A percentile compares a stretch with the other conserved stretches of the same genome.
Conservation (phyloP, 2,113 vertebrate species). For the Charadrius vociferus region DNA sequence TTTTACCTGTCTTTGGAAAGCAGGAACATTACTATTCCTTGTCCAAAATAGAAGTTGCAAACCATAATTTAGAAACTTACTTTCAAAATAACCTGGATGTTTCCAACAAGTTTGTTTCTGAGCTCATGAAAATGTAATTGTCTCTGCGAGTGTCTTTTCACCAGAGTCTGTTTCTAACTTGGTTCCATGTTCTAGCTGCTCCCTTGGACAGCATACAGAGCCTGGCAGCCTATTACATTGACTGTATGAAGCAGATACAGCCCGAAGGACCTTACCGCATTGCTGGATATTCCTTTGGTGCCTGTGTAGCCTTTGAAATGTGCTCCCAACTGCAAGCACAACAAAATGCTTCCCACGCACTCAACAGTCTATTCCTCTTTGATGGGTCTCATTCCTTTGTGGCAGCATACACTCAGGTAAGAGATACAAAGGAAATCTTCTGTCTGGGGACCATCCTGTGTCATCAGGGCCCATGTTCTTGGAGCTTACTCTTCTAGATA, state of each 20-base stretch:
- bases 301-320: conserved; percentile 98
- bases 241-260: conserved; percentile 87
- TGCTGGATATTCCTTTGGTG: conserved; percentile 94
- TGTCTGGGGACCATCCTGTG: background rate
- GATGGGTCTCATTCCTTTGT: conserved; percentile 95
- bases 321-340: conserved; percentile 90
- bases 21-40: background rate
- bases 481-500: background rate
- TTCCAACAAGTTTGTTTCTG: background rate
- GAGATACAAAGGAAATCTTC: background rate
- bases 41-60: background rate
- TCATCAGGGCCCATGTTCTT: background rate
- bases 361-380: conserved; percentile 89
- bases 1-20: background rate
- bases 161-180: background rate
- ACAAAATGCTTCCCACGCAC: conserved; percentile 65
- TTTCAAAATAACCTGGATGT: background rate
- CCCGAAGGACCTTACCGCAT: conserved; percentile 91
- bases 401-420: conserved; percentile 93
- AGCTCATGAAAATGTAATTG: background rate
- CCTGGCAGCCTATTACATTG: conserved; percentile 88
- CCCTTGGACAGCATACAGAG: conserved; percentile 92
- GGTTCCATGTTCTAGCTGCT: conserved; percentile 76
- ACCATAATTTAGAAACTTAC: background rate
- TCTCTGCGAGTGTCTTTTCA: background rate